Percentiles rank a stretch among this genome's conserved stretches.
Evolutionary conservation across 1,140 invertebrate genomes (phyloP).

Genomic region (Meloidogyne exigua): DNA sequence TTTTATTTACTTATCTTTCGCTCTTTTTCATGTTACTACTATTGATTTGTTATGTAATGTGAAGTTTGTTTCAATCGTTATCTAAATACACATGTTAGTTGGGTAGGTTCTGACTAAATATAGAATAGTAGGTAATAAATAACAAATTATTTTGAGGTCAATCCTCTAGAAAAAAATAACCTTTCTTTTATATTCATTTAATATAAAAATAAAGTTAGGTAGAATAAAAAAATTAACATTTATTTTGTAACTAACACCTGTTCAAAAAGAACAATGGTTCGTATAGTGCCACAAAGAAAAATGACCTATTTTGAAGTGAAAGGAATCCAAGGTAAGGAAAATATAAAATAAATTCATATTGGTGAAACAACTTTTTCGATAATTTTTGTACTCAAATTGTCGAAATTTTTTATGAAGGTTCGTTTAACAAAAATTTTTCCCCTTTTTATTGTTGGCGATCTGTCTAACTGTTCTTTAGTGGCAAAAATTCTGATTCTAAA

Average conservation of each 20-base stretch:
- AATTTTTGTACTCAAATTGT: slow-evolving; percentile 13
- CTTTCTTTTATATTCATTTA: not conserved
- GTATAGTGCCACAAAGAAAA: slow-evolving; percentile 49
- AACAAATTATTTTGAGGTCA: not conserved
- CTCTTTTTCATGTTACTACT: no score
- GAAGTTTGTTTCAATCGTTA: no score
- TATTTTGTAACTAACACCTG: not conserved
- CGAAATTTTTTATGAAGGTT: no score
- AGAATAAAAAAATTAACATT: not conserved
- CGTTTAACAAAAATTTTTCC: no score
- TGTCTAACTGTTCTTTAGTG: no score
- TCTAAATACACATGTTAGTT: not conserved
- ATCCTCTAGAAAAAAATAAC: not conserved
- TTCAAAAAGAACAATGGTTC: not conserved
- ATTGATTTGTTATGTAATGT: no score
- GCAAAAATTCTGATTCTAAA: no score
- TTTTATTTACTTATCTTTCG: no score
- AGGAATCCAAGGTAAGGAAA: slow-evolving; percentile 6
- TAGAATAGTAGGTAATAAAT: not conserved
- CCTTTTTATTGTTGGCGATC: no score
- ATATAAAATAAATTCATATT: not conserved
- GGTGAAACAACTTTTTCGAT: not conserved
- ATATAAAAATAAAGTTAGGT: not conserved
- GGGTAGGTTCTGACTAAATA: not conserved
- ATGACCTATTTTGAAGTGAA: slow-evolving; percentile 45